Conservation (phyloP, 1,140 invertebrate genomes). For the Brachystomella parvula region DNA sequence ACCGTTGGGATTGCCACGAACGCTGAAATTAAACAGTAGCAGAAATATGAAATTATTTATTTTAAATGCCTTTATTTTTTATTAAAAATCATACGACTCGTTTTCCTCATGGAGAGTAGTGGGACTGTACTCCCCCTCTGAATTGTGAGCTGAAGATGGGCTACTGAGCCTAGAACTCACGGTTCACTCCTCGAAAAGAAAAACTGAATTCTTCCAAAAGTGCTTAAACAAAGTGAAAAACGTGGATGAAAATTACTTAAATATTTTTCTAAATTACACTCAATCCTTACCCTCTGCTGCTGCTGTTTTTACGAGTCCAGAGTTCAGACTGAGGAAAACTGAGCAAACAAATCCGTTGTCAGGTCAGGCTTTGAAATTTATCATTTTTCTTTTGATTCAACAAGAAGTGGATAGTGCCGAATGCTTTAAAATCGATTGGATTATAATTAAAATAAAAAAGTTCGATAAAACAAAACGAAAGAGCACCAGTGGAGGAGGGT, state of each 20-base stretch:
- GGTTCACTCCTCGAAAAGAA: neutral
- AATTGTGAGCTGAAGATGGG: neutral
- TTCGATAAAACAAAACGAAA: neutral
- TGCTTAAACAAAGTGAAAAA: neutral
- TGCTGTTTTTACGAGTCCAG: neutral
- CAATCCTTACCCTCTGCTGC: neutral
- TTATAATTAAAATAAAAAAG: neutral
- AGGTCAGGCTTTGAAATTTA: neutral
- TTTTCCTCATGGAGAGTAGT: too few species aligned
- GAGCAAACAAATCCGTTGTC: neutral
- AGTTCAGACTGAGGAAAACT: neutral
- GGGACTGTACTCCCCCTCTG: too few species aligned
- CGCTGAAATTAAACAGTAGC: conserved; percentile 18
- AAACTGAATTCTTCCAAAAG: neutral
- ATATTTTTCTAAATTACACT: neutral
- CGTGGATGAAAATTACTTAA: neutral
- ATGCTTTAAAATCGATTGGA: neutral
- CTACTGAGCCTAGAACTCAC: neutral
- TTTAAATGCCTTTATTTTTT: neutral
- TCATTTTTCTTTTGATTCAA: neutral
- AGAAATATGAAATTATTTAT: neutral
- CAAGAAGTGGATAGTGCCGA: neutral
- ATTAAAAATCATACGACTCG: conserved; percentile 2
- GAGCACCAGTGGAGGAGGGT: neutral
- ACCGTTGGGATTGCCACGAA: conserved; percentile 29